Percentiles rank a stretch among this genome's conserved stretches.
These are phyloP conservation scores for Acronicta leporina DNA, from an alignment of 2,888 invertebrate species.

Conservation along the genomic window DNA sequence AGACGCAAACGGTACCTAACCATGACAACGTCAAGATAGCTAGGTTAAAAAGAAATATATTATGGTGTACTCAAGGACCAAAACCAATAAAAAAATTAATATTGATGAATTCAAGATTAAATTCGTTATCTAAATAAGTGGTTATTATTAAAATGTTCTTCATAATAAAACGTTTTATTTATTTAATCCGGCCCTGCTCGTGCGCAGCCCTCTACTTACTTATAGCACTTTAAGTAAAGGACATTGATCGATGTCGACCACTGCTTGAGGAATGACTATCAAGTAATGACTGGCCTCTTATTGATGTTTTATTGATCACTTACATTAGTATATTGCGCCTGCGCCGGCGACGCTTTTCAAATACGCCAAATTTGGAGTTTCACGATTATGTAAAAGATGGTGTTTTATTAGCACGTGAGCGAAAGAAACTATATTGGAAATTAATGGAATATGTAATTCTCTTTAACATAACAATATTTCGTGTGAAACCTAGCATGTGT, in stretches of 20 bases:
- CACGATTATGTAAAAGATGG: conserved; percentile 2
- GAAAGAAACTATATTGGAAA: background rate
- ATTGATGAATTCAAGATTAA: no score
- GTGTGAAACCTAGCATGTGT: no score
- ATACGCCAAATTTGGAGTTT: conserved; percentile 30
- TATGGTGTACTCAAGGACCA: no score
- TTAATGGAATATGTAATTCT: conserved; percentile 4
- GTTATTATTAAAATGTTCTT: background rate
- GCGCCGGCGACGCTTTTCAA: conserved; percentile 15
- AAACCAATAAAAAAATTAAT: no score
- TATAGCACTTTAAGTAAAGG: conserved; percentile 49
- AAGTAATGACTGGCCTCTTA: conserved; percentile 59
- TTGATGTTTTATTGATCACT: conserved; percentile 50
- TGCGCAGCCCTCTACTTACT: conserved; percentile 32
- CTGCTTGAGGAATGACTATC: conserved; percentile 57
- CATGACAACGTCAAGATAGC: background rate
- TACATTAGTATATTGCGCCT: conserved; percentile 20
- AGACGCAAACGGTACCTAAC: background rate
- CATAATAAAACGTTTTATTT: conserved; percentile 1
- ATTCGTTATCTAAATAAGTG: background rate
- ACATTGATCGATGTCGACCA: conserved; percentile 64
- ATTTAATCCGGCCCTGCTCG: conserved; percentile 33
- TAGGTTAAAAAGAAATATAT: background rate
- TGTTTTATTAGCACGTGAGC: background rate
- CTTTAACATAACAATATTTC: background rate